These are phyloP conservation scores for Hyposoter dolosus DNA, from an alignment of 2,888 invertebrate genomes.

Conservation along the genomic window DNA sequence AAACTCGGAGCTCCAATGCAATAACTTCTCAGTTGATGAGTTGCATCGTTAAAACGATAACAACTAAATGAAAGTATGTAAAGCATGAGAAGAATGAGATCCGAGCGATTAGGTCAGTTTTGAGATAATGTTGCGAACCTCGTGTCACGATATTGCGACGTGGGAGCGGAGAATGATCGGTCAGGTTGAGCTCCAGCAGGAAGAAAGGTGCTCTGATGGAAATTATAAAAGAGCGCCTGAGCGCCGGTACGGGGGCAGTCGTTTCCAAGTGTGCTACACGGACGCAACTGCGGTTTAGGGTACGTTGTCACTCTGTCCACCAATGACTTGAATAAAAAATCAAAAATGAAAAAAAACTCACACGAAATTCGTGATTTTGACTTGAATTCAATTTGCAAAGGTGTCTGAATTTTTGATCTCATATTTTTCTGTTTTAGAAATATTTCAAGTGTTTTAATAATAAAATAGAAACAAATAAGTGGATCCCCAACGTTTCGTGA, in stretches of 20 bases:
- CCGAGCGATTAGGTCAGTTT: conserved; percentile 16
- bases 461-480: conserved; percentile 10
- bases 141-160: conserved; percentile 18
- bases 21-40: not conserved
- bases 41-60: not conserved
- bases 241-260: conserved; percentile 79
- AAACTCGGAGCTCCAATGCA: not conserved
- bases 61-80: not conserved
- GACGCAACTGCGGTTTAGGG: conserved; percentile 72
- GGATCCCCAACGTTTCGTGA: conserved; percentile 18
- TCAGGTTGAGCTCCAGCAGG: conserved; percentile 62
- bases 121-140: conserved; percentile 10
- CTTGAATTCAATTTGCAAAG: not conserved
- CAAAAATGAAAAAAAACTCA: not conserved
- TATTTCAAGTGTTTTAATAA: conserved; percentile 26
- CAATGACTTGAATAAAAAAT: not conserved
- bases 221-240: conserved; percentile 83
- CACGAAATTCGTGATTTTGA: not conserved
- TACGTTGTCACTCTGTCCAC: conserved; percentile 59
- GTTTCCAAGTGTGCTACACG: conserved; percentile 78
- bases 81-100: conserved; percentile 9
- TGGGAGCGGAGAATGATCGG: conserved; percentile 53
- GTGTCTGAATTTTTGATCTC: conserved; percentile 11
- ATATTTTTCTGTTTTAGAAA: conserved; percentile 17
- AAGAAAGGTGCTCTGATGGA: conserved; percentile 77